A percentile compares a stretch with the other conserved stretches of the same genome.
phyloP scores from a whole-genome alignment of 2,888 invertebrate species.

The Zelleria hepariella region DNA sequence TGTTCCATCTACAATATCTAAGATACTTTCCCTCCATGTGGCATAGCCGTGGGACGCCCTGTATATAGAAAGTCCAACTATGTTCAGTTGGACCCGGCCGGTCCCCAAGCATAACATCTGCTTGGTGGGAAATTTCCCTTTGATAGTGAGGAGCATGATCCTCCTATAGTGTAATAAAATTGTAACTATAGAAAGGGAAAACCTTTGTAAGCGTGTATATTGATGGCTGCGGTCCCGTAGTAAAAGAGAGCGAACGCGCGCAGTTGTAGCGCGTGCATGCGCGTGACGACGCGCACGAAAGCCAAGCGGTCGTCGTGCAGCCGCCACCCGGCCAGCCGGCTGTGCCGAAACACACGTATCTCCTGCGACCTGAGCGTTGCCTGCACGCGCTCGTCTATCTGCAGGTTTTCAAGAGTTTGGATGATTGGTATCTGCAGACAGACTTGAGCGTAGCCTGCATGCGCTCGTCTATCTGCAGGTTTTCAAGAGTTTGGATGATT shows the following conservation, averaged over 20 bases:
- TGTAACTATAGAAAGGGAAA: too few species aligned
- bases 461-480: constrained; percentile 19
- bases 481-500: background rate
- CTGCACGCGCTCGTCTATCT: constrained; percentile 41
- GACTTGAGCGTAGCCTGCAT: constrained; percentile 47
- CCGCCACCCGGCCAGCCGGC: constrained; percentile 67
- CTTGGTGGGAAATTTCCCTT: background rate
- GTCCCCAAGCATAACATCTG: too few species aligned
- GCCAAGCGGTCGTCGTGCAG: constrained; percentile 32
- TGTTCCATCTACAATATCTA: too few species aligned
- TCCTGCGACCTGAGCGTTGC: constrained; percentile 41
- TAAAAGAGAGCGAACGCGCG: constrained; percentile 73
- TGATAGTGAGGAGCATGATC: background rate
- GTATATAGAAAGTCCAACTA: too few species aligned
- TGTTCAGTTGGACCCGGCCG: too few species aligned
- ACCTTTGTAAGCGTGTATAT: constrained; percentile 62
- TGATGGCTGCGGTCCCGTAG: constrained; percentile 68
- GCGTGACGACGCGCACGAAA: constrained; percentile 60
- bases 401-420: background rate
- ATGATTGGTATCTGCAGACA: too few species aligned
- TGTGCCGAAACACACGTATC: constrained; percentile 56
- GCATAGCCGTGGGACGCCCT: too few species aligned
- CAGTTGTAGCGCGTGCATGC: constrained; percentile 47
- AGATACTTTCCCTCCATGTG: too few species aligned
- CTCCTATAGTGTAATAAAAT: too few species aligned